These are phyloP conservation scores for Agriotes lineatus DNA, from an alignment of 2,888 invertebrate species.

Conservation along the genomic window DNA sequence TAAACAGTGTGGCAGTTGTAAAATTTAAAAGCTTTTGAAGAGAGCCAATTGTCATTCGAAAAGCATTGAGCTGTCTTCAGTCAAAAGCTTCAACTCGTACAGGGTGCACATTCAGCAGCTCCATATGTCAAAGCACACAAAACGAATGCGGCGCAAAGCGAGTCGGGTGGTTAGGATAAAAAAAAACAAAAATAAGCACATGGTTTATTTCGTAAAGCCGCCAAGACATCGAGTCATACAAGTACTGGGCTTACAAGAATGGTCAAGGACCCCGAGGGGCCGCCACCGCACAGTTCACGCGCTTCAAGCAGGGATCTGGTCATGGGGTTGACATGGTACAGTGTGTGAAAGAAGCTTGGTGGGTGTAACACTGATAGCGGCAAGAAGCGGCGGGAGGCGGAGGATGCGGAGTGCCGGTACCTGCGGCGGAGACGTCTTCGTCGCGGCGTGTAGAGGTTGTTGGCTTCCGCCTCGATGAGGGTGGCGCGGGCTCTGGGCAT, in stretches of 20 bases:
- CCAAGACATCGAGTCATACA: not conserved
- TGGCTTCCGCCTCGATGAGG: slow-evolving; percentile 54
- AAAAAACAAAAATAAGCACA: slow-evolving; percentile 25
- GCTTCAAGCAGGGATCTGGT: slow-evolving; percentile 24
- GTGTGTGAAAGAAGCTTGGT: slow-evolving; percentile 26
- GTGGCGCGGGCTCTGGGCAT: slow-evolving; percentile 57
- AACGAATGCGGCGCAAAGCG: slow-evolving; percentile 37
- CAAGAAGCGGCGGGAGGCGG: slow-evolving; percentile 35
- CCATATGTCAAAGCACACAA: slow-evolving; percentile 34
- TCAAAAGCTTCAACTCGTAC: no score
- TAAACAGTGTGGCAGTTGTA: not conserved
- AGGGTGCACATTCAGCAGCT: slow-evolving; percentile 37
- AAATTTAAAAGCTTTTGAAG: not conserved
- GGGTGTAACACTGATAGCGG: slow-evolving; percentile 39
- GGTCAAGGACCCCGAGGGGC: not conserved
- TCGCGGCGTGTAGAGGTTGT: slow-evolving; percentile 53
- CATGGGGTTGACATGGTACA: not conserved
- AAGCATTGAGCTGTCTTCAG: no score
- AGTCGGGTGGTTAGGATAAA: not conserved
- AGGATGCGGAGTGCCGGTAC: slow-evolving; percentile 46
- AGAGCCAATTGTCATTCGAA: not conserved
- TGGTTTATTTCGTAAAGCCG: not conserved
- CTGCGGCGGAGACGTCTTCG: slow-evolving; percentile 54
- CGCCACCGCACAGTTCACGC: slow-evolving; percentile 3
- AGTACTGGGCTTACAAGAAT: not conserved